These are phyloP conservation scores for Labia minor DNA, from an alignment of 2,888 invertebrate genomes.

Conservation along the genomic window DNA sequence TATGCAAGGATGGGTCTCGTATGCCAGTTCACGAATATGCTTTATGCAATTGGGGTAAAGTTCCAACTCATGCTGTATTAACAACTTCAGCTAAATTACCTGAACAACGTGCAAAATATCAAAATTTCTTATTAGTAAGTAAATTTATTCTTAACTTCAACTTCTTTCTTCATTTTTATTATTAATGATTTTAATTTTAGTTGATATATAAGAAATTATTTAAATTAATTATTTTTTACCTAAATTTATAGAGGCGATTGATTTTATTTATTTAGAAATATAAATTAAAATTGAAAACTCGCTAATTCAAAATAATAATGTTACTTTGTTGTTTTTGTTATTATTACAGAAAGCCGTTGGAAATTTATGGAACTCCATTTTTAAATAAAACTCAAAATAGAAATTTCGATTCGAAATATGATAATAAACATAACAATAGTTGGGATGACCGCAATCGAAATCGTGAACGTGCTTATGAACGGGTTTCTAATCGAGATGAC, in stretches of 20 bases:
- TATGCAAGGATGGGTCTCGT: constrained; percentile 70
- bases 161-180: too few relatives aligned
- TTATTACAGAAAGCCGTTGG: constrained; percentile 28
- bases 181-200: too few relatives aligned
- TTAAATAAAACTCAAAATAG: constrained; percentile 28
- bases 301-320: too few relatives aligned
- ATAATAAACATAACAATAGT: neutral
- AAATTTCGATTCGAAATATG: neutral
- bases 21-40: constrained; percentile 55
- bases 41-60: constrained; percentile 73
- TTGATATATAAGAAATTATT: too few relatives aligned
- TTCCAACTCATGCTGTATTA: constrained; percentile 74
- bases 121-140: constrained; percentile 35
- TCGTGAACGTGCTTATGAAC: neutral
- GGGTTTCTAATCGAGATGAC: neutral
- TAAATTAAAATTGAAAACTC: too few relatives aligned
- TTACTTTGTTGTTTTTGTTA: constrained; percentile 20
- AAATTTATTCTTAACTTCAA: too few relatives aligned
- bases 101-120: constrained; percentile 40
- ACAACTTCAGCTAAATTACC: constrained; percentile 65
- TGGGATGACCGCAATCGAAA: constrained; percentile 3
- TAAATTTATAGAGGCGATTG: neutral
- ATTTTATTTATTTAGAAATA: too few relatives aligned
- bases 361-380: constrained; percentile 30
- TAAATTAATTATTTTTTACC: neutral